These are phyloP conservation scores for Eubasilissa regina DNA, from an alignment of 1,140 invertebrate genomes.

Conservation along the genomic window DNA sequence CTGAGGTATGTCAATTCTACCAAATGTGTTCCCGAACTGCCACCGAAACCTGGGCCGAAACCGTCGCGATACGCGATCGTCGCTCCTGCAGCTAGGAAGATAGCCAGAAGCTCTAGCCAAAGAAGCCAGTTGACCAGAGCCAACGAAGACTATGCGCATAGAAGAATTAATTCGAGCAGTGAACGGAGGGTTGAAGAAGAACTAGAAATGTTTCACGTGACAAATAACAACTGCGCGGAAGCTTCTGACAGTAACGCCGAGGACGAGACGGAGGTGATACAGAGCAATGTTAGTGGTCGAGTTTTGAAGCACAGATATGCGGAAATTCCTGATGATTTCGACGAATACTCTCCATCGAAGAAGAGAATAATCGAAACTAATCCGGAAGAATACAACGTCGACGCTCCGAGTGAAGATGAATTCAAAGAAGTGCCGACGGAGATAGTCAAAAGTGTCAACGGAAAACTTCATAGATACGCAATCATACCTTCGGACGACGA, in stretches of 20 bases:
- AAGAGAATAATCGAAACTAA: slow-evolving; percentile 73
- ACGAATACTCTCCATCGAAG: slow-evolving; percentile 74
- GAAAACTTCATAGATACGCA: slow-evolving; percentile 74
- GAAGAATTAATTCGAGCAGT: slow-evolving; percentile 8
- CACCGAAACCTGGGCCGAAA: slow-evolving; percentile 54
- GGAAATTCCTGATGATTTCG: slow-evolving; percentile 72
- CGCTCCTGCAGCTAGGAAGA: neutral
- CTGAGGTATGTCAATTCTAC: slow-evolving; percentile 47
- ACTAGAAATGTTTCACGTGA: slow-evolving; percentile 57
- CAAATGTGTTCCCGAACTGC: slow-evolving; percentile 33
- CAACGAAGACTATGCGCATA: neutral
- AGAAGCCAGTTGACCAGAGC: slow-evolving; percentile 5
- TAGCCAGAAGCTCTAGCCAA: neutral
- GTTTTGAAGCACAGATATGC: slow-evolving; percentile 67
- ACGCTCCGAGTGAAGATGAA: slow-evolving; percentile 74
- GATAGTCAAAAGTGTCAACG: slow-evolving; percentile 76
- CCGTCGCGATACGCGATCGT: slow-evolving; percentile 31
- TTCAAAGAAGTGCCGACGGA: slow-evolving; percentile 73
- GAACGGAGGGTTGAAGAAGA: slow-evolving; percentile 63
- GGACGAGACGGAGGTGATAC: slow-evolving; percentile 61
- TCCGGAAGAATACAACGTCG: slow-evolving; percentile 74
- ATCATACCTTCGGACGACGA: slow-evolving; percentile 74
- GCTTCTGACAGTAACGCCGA: slow-evolving; percentile 64
- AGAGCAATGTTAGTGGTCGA: slow-evolving; percentile 17
- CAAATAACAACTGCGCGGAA: slow-evolving; percentile 59